These are phyloP conservation scores for Brienomyrus brachyistius DNA, from an alignment of 2,113 vertebrate genomes.

Conservation along the genomic window DNA sequence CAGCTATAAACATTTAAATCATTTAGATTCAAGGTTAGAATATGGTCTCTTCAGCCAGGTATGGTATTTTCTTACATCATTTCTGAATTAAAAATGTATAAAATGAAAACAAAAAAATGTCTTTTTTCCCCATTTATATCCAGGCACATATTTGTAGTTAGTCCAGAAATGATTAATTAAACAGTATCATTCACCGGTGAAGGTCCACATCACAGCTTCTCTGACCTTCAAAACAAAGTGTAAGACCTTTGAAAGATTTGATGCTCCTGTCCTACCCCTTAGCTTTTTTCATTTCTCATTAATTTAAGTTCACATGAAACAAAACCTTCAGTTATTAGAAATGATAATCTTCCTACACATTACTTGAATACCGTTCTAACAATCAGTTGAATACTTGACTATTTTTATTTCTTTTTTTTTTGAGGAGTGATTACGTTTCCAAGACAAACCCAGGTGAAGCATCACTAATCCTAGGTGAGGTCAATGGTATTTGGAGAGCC, in stretches of 20 bases:
- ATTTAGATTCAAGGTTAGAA: neutral
- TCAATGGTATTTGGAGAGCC: constrained; percentile 22
- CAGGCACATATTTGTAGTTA: neutral
- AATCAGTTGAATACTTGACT: constrained; percentile 3
- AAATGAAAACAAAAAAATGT: neutral
- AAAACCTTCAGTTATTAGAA: neutral
- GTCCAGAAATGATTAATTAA: neutral
- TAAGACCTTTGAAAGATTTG: neutral
- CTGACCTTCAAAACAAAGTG: neutral
- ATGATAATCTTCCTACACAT: neutral
- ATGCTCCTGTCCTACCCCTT: neutral
- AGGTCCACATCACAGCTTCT: neutral
- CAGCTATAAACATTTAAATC: neutral
- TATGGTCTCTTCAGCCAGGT: neutral
- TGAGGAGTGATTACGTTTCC: constrained; percentile 15
- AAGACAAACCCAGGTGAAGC: constrained; percentile 24
- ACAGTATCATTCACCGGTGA: neutral
- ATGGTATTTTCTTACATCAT: neutral
- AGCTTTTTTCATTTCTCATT: neutral
- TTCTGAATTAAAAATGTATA: neutral
- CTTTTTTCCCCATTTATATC: neutral
- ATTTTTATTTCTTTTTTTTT: constrained; percentile 22
- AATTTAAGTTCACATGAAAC: neutral
- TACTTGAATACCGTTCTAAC: neutral
- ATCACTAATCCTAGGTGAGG: constrained; percentile 24